Percentiles rank a stretch among this genome's conserved stretches.
These are phyloP conservation scores for Leucania comma DNA, from an alignment of 2,888 invertebrate species.

Conservation along the genomic window DNA sequence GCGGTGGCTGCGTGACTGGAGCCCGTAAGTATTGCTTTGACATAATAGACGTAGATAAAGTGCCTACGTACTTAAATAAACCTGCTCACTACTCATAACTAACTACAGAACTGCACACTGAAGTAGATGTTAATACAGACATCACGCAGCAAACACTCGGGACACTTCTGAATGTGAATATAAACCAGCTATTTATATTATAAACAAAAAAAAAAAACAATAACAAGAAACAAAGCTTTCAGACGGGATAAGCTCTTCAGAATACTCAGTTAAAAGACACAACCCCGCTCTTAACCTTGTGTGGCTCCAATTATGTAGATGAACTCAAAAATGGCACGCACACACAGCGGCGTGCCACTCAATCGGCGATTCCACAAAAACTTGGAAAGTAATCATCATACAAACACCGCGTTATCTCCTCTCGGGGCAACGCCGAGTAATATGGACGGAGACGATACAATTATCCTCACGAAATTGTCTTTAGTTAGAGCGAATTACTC, in stretches of 20 bases:
- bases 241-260: constrained; percentile 43
- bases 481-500: constrained; percentile 67
- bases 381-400: constrained; percentile 68
- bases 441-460: constrained; percentile 69
- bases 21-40: constrained; percentile 79
- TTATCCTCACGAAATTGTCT: constrained; percentile 72
- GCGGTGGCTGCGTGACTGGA: constrained; percentile 74
- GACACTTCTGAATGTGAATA: constrained; percentile 11
- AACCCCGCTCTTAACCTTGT: constrained; percentile 40
- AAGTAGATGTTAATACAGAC: constrained; percentile 1
- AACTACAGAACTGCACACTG: constrained; percentile 3
- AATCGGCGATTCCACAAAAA: constrained; percentile 61
- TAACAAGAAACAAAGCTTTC: constrained; percentile 37
- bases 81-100: constrained; percentile 30
- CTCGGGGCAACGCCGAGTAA: constrained; percentile 62
- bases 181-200: constrained; percentile 20
- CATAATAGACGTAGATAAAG: constrained; percentile 71
- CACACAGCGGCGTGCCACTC: constrained; percentile 38
- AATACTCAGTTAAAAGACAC: constrained; percentile 41
- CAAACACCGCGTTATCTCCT: constrained; percentile 66
- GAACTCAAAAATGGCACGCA: constrained; percentile 48
- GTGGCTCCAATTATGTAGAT: constrained; percentile 58
- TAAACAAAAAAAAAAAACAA: constrained; percentile 41
- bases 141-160: constrained; percentile 9
- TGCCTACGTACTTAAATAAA: constrained; percentile 54